Evolutionary conservation across 2,888 invertebrate species (phyloP), one percentile per base, ranked within the genome.

Genomic region (Andrena haemorrhoa): DNA sequence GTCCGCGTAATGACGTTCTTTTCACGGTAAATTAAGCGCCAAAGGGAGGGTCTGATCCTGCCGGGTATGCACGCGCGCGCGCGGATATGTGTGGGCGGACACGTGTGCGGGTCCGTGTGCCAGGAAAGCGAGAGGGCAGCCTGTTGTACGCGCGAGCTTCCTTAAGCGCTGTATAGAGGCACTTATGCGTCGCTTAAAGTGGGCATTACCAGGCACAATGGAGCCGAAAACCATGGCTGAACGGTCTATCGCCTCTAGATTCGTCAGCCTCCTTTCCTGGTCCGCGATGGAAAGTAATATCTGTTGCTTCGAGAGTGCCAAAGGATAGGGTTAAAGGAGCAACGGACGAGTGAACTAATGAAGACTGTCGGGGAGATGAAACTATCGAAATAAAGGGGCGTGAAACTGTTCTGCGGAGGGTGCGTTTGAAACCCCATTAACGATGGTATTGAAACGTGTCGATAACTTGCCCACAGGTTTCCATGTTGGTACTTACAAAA

Each of bases 151-250:
- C 69, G 80, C 56, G 26, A 76, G 69, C 53, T 74, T 82, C 77
- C 82, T 85, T 86, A 85, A 86, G 75, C 84, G 80, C 51, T 81
- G 87, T 83, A 82, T 84, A 83, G 83, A 79, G 82, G 86, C 88
- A 88, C 87, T 90, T 86, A 85, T 77, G 86, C 82, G 87, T 82
- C 88, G 87, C 83, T 88, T 86, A 88, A 89, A 90, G 88, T 86
- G 85, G 83, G 85, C 89, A 89, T 90, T 90, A 89, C 87, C 66
- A 47, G 83, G 82, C 71, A 90, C 86, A 89, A 89, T 89, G 65
- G 87, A 70, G 80, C 65, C 41, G 75, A 75, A 82, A 80, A 84
- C 80, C 51, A 65, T 70, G 75, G 41, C 51, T 82, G 71, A 68
- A 82, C 74, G 75, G 56, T 74, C 75, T 68, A 68, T 80, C 80